These are phyloP conservation scores for Lymantria dispar DNA, from an alignment of 2,888 invertebrate genomes.

Conservation along the genomic window DNA sequence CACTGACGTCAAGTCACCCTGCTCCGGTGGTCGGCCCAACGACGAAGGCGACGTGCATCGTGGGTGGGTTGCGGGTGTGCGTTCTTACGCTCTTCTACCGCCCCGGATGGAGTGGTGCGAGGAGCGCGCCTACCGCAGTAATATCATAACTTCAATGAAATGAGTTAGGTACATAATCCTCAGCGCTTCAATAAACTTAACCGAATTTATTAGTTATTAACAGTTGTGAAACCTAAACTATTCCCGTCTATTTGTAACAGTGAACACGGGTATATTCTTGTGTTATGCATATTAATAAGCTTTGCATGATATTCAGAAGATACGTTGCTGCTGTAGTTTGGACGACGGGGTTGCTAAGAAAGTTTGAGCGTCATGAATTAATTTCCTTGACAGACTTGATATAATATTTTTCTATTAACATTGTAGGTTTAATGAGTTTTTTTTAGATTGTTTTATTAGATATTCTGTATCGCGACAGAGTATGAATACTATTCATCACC, in stretches of 20 bases:
- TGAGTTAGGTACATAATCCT: neutral
- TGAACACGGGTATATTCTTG: conserved; percentile 55
- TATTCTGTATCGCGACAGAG: too few relatives aligned
- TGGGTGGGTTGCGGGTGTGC: too few relatives aligned
- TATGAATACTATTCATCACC: too few relatives aligned
- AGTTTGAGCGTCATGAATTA: conserved; percentile 33
- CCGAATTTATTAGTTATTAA: conserved; percentile 72
- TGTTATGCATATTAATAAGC: conserved; percentile 75
- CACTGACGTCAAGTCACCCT: too few relatives aligned
- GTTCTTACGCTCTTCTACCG: too few relatives aligned
- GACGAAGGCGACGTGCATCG: too few relatives aligned
- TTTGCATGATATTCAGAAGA: conserved; percentile 58
- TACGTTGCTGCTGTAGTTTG: conserved; percentile 35
- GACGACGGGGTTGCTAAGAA: conserved; percentile 32
- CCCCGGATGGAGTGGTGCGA: too few relatives aligned
- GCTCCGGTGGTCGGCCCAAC: too few relatives aligned
- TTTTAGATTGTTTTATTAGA: too few relatives aligned
- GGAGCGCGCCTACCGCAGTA: too few relatives aligned
- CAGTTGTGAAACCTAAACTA: conserved; percentile 66
- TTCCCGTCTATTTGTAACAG: conserved; percentile 55
- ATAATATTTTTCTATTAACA: too few relatives aligned
- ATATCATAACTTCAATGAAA: neutral
- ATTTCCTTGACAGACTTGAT: conserved; percentile 15
- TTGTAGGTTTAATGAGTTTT: too few relatives aligned
- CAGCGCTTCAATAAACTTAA: conserved; percentile 53